Conservation (phyloP, 35 echinoderm and acorn worm genomes). For the Strongylocentrotus purpuratus region DNA sequence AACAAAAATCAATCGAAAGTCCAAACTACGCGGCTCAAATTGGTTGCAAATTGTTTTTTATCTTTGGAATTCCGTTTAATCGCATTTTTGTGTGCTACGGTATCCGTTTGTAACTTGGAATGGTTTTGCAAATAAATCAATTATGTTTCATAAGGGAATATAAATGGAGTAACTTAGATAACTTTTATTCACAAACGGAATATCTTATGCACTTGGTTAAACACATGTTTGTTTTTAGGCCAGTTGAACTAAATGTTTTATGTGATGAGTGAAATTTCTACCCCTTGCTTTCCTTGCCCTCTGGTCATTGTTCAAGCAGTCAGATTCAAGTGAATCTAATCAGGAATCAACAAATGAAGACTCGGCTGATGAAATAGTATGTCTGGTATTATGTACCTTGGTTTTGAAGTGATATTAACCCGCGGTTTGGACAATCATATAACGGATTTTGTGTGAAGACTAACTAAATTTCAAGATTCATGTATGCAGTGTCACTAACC, state of each 20-base stretch:
- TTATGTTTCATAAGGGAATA: too few relatives aligned
- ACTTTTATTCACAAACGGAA: too few relatives aligned
- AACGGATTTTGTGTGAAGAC: neutral
- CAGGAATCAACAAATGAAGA: neutral
- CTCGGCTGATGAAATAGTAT: neutral
- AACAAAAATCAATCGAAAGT: too few relatives aligned
- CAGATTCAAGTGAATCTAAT: neutral
- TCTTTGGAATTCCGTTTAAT: too few relatives aligned
- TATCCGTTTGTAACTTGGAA: too few relatives aligned
- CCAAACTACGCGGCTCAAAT: too few relatives aligned
- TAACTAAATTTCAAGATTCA: neutral
- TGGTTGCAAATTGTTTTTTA: too few relatives aligned
- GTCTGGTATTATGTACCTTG: neutral
- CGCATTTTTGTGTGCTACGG: too few relatives aligned
- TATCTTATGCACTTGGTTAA: too few relatives aligned
- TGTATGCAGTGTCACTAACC: neutral
- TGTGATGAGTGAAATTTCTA: neutral
- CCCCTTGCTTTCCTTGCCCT: neutral
- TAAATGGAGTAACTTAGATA: too few relatives aligned
- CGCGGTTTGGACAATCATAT: neutral
- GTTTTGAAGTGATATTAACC: constrained; percentile 14
- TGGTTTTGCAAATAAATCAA: too few relatives aligned
- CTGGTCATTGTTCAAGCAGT: neutral
- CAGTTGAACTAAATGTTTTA: neutral
- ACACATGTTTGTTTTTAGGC: too few relatives aligned